Base-by-base conservation (phyloP, 2,797 vertebrate genomes). In the Acanthiza pusilla region DNA sequence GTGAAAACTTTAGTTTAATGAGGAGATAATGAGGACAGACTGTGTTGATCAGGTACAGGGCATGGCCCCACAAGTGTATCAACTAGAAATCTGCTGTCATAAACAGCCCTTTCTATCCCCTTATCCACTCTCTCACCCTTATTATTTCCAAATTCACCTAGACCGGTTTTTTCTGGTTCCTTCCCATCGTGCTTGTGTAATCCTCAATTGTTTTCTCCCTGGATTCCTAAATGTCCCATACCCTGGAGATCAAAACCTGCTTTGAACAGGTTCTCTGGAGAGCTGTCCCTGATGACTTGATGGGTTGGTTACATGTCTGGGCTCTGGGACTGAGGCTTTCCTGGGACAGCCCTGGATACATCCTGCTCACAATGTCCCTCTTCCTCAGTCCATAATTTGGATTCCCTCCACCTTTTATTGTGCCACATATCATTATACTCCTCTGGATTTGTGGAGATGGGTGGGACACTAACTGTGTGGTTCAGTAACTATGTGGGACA, bases 191-290 rank as follows among this genome's bases (percentile, higher is more conserved):
- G 5, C 53, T 27, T 58, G 5, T 42, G 5, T 27, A 51, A 63
- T 42, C 19, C 22, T 63, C 18, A 63, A 45, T 47, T 32, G 5
- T 6, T 63, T 75, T 63, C 8, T 22, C 5, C 7, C 13, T 34
- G 13, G 7, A 32, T 34, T 47, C 8, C 9, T 10, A 43, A 45
- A 45, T 6, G 7, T 53, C 18, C 45, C 18, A 36, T 47, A 40
- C 9, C 26, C 1, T 1, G 3, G 16, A 53, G 4, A 19, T 27
- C 18, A 23, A 17, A 70, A 40, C 7, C 8, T 2, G 2, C 11
- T 45, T 48, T 23, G 15, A 57, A 70, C 20, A 75, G 17, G 7
- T 66, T 16, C 12, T 30, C 20, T 30, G 27, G 17, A 77, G 40
- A 82, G 20, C 9, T 60, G 10, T 1, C 55, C 8, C 16, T 53